Evolutionary conservation across 2,113 vertebrate genomes (phyloP).

Genomic region (Phaethornis superciliosus): DNA sequence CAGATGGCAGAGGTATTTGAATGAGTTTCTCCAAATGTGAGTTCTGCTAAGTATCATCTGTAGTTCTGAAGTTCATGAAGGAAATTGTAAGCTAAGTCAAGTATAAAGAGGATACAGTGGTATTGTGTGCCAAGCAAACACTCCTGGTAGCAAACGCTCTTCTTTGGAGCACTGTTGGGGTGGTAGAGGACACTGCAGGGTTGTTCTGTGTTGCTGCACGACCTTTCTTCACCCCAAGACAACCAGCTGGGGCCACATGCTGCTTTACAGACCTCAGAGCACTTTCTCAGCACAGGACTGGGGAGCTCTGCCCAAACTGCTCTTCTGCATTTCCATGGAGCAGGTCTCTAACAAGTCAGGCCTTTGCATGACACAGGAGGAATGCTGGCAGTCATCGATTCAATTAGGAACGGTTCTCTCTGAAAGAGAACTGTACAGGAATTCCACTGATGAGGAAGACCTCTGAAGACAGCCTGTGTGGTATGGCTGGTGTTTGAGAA

Average conservation of each 20-base stretch:
- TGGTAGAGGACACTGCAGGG: neutral
- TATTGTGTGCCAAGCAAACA: neutral
- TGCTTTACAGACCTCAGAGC: neutral
- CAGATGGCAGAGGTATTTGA: neutral
- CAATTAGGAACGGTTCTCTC: slow-evolving; percentile 1
- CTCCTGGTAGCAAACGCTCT: neutral
- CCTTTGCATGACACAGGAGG: neutral
- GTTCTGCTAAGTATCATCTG: neutral
- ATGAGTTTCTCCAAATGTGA: neutral
- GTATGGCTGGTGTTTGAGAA: neutral
- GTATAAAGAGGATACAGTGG: neutral
- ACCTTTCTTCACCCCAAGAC: neutral
- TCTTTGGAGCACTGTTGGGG: neutral
- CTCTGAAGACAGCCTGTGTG: slow-evolving; percentile 8
- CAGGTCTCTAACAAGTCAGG: neutral
- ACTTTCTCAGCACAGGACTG: neutral
- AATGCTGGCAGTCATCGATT: neutral
- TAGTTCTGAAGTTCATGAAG: neutral
- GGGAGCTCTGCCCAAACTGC: neutral
- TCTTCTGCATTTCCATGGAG: neutral
- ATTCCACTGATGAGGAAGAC: neutral
- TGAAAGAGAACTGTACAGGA: neutral
- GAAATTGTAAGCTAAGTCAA: neutral
- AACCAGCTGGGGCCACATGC: neutral
- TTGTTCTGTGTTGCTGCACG: neutral